These are phyloP conservation scores for Chionoecetes opilio DNA, from an alignment of 1,140 invertebrate genomes.

Conservation along the genomic window DNA sequence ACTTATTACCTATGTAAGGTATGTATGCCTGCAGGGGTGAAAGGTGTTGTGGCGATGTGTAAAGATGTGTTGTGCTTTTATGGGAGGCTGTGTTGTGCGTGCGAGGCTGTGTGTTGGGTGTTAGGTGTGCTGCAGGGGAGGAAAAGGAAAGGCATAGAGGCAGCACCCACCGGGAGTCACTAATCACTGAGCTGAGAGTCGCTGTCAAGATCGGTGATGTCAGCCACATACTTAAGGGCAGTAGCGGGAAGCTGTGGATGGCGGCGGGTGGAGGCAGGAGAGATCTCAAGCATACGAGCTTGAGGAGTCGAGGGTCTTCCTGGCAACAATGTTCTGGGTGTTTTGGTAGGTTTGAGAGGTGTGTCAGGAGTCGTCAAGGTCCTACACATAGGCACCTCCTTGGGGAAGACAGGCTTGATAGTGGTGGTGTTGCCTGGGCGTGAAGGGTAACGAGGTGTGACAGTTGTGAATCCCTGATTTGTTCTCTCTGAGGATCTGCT, in stretches of 20 bases:
- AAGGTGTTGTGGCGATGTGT: background rate
- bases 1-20: too few species aligned
- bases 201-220: background rate
- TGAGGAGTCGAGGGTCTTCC: background rate
- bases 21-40: too few species aligned
- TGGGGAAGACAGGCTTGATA: background rate
- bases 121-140: background rate
- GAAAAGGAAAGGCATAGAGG: background rate
- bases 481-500: background rate
- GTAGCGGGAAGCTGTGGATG: conserved; percentile 25
- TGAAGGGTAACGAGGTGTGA: conserved; percentile 1
- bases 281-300: background rate
- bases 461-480: background rate
- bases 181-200: background rate
- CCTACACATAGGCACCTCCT: background rate
- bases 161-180: conserved; percentile 10
- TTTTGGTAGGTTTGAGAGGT: background rate
- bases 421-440: conserved; percentile 65
- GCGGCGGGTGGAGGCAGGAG: background rate
- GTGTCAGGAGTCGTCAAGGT: background rate
- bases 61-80: background rate
- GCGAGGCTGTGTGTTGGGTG: background rate
- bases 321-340: background rate
- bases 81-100: background rate
- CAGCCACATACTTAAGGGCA: conserved; percentile 55